Base-by-base conservation (phyloP, 2,113 vertebrate genomes). In the Heliornis fulica region DNA sequence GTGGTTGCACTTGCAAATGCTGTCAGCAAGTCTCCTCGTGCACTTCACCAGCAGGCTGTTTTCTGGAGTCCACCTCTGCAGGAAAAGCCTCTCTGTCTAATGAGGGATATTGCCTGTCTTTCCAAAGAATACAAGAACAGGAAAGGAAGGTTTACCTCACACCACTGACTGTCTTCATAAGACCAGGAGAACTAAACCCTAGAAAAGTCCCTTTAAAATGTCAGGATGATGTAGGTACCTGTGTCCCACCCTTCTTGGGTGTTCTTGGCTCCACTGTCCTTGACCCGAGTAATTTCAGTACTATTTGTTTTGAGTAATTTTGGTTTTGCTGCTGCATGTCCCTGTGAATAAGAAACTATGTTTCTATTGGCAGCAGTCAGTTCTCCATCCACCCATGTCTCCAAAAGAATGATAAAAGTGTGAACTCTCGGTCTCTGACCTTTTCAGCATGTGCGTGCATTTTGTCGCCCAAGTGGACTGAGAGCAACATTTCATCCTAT, bases 261-360 rank as follows among this genome's bases (percentile, higher is more conserved):
- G 93, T 95, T 96, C 92, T 95, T 94, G 89, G 94, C 93, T 96
- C 86, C 86, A 90, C 92, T 92, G 96, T 79, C 65, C 79, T 72
- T 96, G 93, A 96, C 93, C 93, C 79, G 88, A 81, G 76, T 94
- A 86, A 96, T 97, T 95, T 85, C 90, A 87, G 83, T 83, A 15
- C 94, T 93, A 83, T 93, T 96, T 96, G 90, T 96, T 97, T 95
- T 78, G 76, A 96, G 92, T 96, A 92, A 95, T 92, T 95, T 90
- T 94, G 79, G 87, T 31, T 93, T 94, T 95, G 93, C 92, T 95
- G 79, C 90, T 90, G 90, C 96, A 87, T 90, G 95, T 94, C 92
- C 82, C 77, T 63, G 68, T 89, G 96, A 97, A 96, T 87, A 90
- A 89, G 90, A 92, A 94, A 48, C 79, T 86, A 65, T 96, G 93